Percentiles rank a stretch among this genome's conserved stretches.
Evolutionary conservation across 2,797 vertebrate genomes (phyloP).

Genomic region (Falco berigora): DNA sequence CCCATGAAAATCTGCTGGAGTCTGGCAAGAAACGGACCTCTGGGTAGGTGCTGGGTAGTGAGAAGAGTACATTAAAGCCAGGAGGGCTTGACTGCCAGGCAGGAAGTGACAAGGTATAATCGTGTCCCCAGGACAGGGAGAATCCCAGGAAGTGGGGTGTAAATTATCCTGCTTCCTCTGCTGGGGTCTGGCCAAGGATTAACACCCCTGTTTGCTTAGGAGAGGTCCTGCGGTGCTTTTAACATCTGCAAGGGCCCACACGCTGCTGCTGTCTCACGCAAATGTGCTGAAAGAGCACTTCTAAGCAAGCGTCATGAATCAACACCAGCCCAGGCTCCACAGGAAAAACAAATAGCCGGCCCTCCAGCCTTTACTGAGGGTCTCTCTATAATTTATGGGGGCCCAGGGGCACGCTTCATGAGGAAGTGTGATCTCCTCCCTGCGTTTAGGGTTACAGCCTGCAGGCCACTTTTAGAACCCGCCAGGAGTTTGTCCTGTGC

Average conservation of each 20-base stretch:
- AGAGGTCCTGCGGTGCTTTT: neutral
- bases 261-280: neutral
- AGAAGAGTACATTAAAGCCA: neutral
- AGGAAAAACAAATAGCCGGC: neutral
- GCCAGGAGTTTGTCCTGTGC: neutral
- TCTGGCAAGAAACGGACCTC: neutral
- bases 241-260: neutral
- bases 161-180: neutral
- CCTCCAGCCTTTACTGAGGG: neutral
- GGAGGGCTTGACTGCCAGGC: neutral
- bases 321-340: neutral
- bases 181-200: neutral
- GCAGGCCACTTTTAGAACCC: slow-evolving; percentile 2
- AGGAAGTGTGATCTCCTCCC: neutral
- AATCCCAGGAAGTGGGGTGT: neutral
- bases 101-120: neutral
- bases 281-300: neutral
- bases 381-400: neutral
- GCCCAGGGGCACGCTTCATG: neutral
- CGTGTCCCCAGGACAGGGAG: neutral
- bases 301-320: neutral
- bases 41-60: neutral
- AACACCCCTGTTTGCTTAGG: neutral
- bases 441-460: slow-evolving; percentile 11
- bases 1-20: neutral